These are phyloP conservation scores for Drosophila neotestacea DNA, from an alignment of 2,888 invertebrate species.

Conservation along the genomic window DNA sequence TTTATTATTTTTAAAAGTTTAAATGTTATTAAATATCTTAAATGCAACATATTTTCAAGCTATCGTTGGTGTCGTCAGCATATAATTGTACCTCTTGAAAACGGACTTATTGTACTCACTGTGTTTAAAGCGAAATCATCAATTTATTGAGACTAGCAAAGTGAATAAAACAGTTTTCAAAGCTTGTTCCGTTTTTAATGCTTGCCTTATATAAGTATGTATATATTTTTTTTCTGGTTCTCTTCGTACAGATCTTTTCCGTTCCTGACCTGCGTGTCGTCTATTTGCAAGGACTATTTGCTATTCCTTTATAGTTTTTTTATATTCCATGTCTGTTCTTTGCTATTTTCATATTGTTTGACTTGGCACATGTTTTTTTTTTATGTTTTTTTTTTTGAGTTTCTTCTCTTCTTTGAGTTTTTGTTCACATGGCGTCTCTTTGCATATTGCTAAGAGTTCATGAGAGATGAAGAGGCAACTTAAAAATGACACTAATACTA, in stretches of 20 bases:
- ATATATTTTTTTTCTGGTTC: not conserved
- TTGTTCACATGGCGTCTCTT: conserved; percentile 33
- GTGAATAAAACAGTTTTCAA: conserved; percentile 25
- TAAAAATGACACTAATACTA: conserved; percentile 72
- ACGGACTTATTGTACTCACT: conserved; percentile 10
- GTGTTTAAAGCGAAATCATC: conserved; percentile 24
- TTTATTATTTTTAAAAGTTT: not conserved
- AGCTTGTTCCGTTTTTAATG: conserved; percentile 13
- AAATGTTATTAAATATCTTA: too few species aligned
- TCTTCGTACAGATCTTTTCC: not conserved
- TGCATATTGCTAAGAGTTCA: conserved; percentile 65
- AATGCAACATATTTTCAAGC: too few species aligned
- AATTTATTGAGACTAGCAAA: conserved; percentile 38
- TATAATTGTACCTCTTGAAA: not conserved
- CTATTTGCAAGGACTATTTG: conserved; percentile 62
- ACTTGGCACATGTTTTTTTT: conserved; percentile 41
- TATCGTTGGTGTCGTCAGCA: too few species aligned
- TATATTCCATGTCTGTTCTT: conserved; percentile 22
- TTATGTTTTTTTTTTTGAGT: not conserved
- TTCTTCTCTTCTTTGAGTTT: not conserved
- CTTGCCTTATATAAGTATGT: not conserved
- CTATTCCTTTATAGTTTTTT: conserved; percentile 61
- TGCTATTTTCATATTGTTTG: conserved; percentile 51
- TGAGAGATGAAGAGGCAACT: conserved; percentile 58
- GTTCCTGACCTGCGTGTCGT: conserved; percentile 16